Evolutionary conservation across 2,888 invertebrate genomes (phyloP).

Genomic region (Xanthia togata): DNA sequence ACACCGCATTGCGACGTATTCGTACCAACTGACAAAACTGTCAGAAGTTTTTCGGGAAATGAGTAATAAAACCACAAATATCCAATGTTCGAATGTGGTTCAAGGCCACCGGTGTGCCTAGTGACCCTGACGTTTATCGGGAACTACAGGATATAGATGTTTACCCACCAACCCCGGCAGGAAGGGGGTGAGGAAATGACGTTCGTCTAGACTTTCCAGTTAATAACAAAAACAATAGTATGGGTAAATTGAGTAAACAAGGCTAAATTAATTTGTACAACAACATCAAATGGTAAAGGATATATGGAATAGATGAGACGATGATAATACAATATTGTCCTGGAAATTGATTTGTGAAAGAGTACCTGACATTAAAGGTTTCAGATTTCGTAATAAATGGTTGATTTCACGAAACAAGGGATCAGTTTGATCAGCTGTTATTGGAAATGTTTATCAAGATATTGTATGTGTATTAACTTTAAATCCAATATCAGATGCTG

Average conservation of each 20-base stretch:
- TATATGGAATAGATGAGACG: conserved; percentile 8
- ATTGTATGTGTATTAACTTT: neutral
- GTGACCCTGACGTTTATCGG: conserved; percentile 67
- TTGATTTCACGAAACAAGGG: neutral
- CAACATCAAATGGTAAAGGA: conserved; percentile 7
- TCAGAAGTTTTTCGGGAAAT: conserved; percentile 28
- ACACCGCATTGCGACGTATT: conserved; percentile 45
- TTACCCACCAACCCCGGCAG: conserved; percentile 54
- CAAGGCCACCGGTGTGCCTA: conserved; percentile 46
- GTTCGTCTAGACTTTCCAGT: neutral
- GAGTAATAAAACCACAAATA: conserved; percentile 33
- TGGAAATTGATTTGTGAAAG: neutral
- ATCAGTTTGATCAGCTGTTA: neutral
- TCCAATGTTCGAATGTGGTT: conserved; percentile 39
- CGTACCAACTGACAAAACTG: conserved; percentile 10
- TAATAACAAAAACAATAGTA: conserved; percentile 6
- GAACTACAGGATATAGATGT: conserved; percentile 64
- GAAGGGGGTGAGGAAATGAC: conserved; percentile 43
- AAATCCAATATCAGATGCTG: conserved; percentile 1
- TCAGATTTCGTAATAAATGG: conserved; percentile 4
- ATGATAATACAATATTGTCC: conserved; percentile 12
- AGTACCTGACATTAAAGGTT: neutral
- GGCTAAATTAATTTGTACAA: conserved; percentile 10
- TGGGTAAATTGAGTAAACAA: neutral
- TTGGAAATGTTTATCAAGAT: neutral